A percentile compares a stretch with the other conserved stretches of the same genome.
These are phyloP conservation scores for Coranthus polyacanthus DNA, from an alignment of 2,797 vertebrate genomes.

Conservation along the genomic window DNA sequence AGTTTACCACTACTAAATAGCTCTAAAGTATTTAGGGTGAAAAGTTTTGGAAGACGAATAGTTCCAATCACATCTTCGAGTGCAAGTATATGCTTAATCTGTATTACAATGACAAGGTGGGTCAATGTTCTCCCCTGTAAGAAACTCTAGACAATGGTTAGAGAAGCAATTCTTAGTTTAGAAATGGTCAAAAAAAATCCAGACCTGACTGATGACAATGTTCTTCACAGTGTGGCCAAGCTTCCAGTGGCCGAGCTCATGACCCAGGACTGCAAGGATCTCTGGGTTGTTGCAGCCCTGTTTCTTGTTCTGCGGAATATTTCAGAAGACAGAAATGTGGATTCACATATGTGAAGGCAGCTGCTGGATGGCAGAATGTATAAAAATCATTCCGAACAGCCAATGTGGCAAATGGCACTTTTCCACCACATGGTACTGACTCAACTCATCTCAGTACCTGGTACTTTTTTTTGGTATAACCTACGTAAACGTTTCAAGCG, in stretches of 20 bases:
- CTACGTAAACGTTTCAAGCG: too few relatives aligned
- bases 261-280: slow-evolving; percentile 96
- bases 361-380: background rate
- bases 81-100: too few relatives aligned
- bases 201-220: slow-evolving; percentile 98
- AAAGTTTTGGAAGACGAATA: too few relatives aligned
- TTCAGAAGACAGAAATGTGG: background rate
- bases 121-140: too few relatives aligned
- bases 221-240: slow-evolving; percentile 98
- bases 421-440: too few relatives aligned
- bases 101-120: too few relatives aligned
- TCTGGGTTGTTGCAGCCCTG: slow-evolving; percentile 98
- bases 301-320: slow-evolving; percentile 89
- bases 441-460: too few relatives aligned
- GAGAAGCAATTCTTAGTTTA: background rate
- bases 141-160: too few relatives aligned
- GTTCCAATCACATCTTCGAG: too few relatives aligned
- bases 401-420: background rate
- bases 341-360: background rate
- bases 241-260: slow-evolving; percentile 99
- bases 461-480: too few relatives aligned
- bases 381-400: background rate
- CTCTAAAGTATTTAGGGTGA: too few relatives aligned
- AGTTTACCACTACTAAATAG: too few relatives aligned
- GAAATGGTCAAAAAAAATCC: background rate